Evolutionary conservation across 1,140 invertebrate genomes (phyloP).

Genomic region (Solenopsis fugax): DNA sequence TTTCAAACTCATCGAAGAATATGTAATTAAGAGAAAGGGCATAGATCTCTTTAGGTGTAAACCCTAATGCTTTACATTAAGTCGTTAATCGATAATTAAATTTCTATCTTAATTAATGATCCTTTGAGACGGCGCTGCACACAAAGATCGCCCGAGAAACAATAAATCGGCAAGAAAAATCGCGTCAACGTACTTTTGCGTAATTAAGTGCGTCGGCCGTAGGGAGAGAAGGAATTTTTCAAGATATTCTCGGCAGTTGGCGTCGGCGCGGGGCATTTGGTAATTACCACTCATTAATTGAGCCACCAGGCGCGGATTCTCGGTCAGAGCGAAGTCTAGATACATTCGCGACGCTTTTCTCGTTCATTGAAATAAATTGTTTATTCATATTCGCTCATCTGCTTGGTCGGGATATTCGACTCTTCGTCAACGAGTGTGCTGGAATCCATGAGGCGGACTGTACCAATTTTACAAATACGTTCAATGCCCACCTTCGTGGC

Average conservation of each 20-base stretch:
- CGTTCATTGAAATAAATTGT: neutral
- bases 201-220: constrained; percentile 46
- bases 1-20: neutral
- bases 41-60: neutral
- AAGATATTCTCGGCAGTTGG: constrained; percentile 7
- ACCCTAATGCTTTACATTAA: constrained; percentile 16
- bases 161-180: constrained; percentile 51
- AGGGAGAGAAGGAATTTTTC: constrained; percentile 35
- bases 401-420: neutral
- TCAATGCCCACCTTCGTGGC: constrained; percentile 63
- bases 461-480: constrained; percentile 81
- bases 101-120: constrained; percentile 39
- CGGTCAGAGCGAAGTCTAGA: too few relatives aligned
- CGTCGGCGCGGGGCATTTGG: neutral
- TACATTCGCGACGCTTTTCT: neutral
- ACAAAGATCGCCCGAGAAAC: constrained; percentile 29
- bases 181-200: constrained; percentile 52
- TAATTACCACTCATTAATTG: constrained; percentile 70
- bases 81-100: constrained; percentile 47
- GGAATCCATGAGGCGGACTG: constrained; percentile 61
- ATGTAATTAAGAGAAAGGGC: neutral
- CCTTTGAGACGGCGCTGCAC: neutral
- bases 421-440: neutral
- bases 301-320: constrained; percentile 22
- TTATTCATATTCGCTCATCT: neutral